Conservation (phyloP, 2,113 vertebrate genomes). For the Eretmochelys imbricata region DNA sequence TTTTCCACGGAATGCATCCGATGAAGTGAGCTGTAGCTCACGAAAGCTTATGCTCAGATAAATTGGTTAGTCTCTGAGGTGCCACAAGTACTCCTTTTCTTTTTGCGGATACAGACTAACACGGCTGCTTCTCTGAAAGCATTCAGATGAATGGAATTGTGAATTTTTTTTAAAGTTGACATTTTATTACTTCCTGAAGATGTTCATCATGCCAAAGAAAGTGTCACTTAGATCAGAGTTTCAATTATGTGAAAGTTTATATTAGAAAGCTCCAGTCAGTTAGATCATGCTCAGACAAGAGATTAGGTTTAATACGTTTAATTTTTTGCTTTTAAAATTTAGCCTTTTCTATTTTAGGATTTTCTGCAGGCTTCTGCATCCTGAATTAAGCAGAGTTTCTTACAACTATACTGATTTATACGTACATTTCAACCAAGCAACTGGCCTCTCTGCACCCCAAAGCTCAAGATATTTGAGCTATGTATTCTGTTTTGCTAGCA, state of each 20-base stretch:
- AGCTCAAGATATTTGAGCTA: not conserved
- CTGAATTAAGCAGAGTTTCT: not conserved
- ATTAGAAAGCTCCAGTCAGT: not conserved
- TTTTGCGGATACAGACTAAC: no score
- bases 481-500: not conserved
- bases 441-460: not conserved
- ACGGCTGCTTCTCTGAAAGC: no score
- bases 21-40: no score
- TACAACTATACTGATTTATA: not conserved
- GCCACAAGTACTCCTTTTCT: no score
- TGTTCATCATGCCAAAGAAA: not conserved
- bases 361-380: not conserved
- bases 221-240: not conserved
- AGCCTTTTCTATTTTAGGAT: not conserved
- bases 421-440: not conserved
- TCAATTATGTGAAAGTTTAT: not conserved
- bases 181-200: not conserved
- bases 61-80: no score
- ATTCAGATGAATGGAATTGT: not conserved
- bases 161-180: not conserved
- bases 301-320: not conserved
- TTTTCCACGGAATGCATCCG: no score
- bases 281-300: not conserved
- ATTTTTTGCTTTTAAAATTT: not conserved
- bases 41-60: no score